These are phyloP conservation scores for Entomobrya multifasciata DNA, from an alignment of 2,888 invertebrate genomes.

Conservation along the genomic window DNA sequence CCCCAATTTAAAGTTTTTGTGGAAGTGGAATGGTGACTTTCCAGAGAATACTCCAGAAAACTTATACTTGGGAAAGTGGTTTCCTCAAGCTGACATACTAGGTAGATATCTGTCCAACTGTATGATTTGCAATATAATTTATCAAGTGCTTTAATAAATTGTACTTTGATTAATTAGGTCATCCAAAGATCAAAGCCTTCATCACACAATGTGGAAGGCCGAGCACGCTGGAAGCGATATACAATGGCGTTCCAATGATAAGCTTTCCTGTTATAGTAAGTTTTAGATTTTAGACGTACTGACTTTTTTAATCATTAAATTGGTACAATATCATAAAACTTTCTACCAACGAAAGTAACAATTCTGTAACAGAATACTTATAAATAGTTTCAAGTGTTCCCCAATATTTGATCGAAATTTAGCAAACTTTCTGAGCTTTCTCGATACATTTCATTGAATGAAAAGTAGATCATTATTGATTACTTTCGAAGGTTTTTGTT, in stretches of 20 bases:
- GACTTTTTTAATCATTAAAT: background rate
- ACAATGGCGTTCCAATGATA: slow-evolving; percentile 45
- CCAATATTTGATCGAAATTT: no score
- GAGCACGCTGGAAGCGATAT: slow-evolving; percentile 34
- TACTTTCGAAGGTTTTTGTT: no score
- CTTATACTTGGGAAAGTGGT: slow-evolving; percentile 76
- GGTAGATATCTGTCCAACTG: slow-evolving; percentile 61
- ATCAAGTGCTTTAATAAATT: no score
- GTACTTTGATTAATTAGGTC: background rate
- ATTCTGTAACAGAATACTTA: no score
- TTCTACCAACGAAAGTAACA: background rate
- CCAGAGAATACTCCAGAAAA: slow-evolving; percentile 76
- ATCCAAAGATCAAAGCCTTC: slow-evolving; percentile 47
- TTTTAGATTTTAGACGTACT: background rate
- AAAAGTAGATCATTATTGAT: no score
- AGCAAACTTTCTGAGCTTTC: no score
- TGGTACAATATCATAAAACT: background rate
- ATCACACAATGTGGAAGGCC: slow-evolving; percentile 54
- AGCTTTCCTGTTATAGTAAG: slow-evolving; percentile 66
- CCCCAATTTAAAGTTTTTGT: slow-evolving; percentile 75
- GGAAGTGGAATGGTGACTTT: slow-evolving; percentile 79
- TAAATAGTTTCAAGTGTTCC: no score
- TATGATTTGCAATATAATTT: no score
- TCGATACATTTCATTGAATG: no score
- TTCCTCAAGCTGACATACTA: slow-evolving; percentile 79